Conservation (phyloP, 2,888 invertebrate genomes). For the Nomada ferruginata region DNA sequence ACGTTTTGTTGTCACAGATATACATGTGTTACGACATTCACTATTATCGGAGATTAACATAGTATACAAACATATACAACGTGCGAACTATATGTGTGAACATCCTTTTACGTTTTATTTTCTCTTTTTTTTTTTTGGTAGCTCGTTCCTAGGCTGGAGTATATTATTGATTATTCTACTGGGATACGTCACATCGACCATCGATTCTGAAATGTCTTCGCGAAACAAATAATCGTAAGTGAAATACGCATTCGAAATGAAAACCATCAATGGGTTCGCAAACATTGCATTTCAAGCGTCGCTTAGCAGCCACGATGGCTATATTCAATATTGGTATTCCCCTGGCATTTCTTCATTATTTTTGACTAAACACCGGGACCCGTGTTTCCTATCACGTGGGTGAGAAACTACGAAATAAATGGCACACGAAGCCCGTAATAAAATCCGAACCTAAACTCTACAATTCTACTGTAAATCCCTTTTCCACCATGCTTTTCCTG, state of each 20-base stretch:
- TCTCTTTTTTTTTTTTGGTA: constrained; percentile 16
- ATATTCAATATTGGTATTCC: background rate
- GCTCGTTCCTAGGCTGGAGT: constrained; percentile 42
- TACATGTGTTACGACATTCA: constrained; percentile 58
- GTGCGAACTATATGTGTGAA: constrained; percentile 68
- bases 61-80: constrained; percentile 76
- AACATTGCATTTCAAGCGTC: too few relatives aligned
- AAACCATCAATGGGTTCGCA: background rate
- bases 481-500: background rate
- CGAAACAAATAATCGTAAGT: background rate
- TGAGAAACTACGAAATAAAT: constrained; percentile 27
- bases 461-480: background rate
- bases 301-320: background rate
- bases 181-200: constrained; percentile 66
- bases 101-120: background rate
- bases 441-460: background rate
- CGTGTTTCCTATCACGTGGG: constrained; percentile 40
- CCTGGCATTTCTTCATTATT: too few relatives aligned
- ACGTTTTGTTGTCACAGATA: constrained; percentile 51
- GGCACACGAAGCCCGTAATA: background rate
- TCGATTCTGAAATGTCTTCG: constrained; percentile 41
- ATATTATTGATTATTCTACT: constrained; percentile 52
- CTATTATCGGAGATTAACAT: constrained; percentile 63
- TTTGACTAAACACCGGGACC: too few relatives aligned
- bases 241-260: background rate